Percentiles rank a stretch among this genome's conserved stretches.
These are phyloP conservation scores for Alectura lathami DNA, from an alignment of 2,113 vertebrate species.

Conservation along the genomic window DNA sequence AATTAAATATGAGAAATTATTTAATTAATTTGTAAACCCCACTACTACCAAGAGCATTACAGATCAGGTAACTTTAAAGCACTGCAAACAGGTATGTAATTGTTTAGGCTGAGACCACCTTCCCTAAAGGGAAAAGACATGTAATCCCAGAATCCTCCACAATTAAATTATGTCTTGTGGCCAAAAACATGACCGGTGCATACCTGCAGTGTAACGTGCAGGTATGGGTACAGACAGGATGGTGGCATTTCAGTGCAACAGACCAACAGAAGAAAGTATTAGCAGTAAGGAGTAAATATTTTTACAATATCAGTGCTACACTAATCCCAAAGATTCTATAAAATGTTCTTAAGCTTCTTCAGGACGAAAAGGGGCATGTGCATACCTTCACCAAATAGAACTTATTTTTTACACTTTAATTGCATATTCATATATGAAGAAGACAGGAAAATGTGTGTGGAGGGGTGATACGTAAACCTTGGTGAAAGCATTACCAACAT, in stretches of 20 bases:
- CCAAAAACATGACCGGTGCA: not conserved
- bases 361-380: not conserved
- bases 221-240: not conserved
- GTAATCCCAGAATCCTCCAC: not conserved
- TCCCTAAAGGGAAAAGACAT: not conserved
- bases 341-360: not conserved
- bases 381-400: not conserved
- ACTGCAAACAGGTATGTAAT: not conserved
- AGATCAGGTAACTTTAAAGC: not conserved
- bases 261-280: not conserved
- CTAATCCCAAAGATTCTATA: not conserved
- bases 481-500: not conserved
- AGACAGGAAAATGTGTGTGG: not conserved
- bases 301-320: not conserved
- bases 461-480: not conserved
- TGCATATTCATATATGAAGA: not conserved
- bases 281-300: not conserved
- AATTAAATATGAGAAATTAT: not conserved
- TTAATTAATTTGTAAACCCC: not conserved
- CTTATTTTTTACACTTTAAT: not conserved
- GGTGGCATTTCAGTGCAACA: not conserved
- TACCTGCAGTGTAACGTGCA: not conserved
- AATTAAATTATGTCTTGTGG: not conserved
- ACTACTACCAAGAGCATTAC: not conserved
- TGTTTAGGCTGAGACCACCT: not conserved